Base-by-base conservation (phyloP, 2,113 vertebrate species). In the Tringa solitaria region DNA sequence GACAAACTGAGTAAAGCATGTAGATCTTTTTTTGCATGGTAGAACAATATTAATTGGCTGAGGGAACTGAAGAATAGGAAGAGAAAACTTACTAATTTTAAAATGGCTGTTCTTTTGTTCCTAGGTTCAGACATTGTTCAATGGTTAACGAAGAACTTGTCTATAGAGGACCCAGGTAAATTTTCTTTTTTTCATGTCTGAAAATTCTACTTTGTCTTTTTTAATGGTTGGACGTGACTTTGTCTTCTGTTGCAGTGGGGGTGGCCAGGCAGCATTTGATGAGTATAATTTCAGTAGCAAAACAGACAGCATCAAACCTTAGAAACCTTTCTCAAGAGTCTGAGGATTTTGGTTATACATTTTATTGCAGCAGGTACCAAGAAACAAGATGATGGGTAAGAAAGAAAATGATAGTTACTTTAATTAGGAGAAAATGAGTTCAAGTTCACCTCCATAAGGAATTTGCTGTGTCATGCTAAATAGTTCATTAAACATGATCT, bases 81-180 rank as follows among this genome's bases (percentile, higher is more conserved):
- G 26, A 92, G 24, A 61, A 90, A 74, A 64, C 0, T 54, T 48
- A 51, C 23, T 89, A 73, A 91, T 89, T 35, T 63, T 48, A 88
- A 95, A 82, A 97, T 93, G 48, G 61, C 18, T 95, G 45, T 97
- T 94, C 95, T 84, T 94, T 98, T 97, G 68, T 80, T 98, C 97
- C 79, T 97, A 99, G 99, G 99, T 97, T 99, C 99, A 93, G 99
- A 99, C 83, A 99, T 99, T 97, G 99, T 99, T 96, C 99, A 99
- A 43, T 99, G 99, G 99, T 98, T 99, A 98, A 98, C 99, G 89
- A 99, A 99, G 98, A 99, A 99, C 94, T 98, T 99, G 97, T 99
- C 98, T 67, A 99, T 99, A 96, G 99, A 99, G 97, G 99, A 99
- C 91, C 99, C 99, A 99, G 99, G 99, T 99, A 99, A 98, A 95